phyloP scores from a whole-genome alignment of 2,797 vertebrate species.

The Tokudaia muenninki region DNA sequence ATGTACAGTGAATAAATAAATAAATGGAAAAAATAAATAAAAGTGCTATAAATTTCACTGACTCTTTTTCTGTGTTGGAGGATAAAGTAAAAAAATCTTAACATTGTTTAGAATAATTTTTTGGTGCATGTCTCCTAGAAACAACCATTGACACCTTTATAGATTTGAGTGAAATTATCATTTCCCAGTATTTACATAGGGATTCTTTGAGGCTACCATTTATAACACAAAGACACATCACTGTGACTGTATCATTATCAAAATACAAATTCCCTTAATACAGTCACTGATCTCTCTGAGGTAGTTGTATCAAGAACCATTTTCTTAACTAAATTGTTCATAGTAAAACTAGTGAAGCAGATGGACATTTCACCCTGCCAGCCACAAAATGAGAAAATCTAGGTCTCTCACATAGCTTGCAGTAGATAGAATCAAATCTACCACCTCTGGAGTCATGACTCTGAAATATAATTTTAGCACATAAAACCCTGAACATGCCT shows the following conservation, averaged over 20 bases:
- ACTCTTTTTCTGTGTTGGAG: constrained; percentile 21
- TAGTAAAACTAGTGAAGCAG: constrained; percentile 25
- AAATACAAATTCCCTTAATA: constrained; percentile 41
- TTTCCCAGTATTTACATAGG: constrained; percentile 27
- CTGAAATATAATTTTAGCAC: constrained; percentile 42
- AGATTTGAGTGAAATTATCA: neutral
- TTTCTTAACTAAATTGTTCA: constrained; percentile 45
- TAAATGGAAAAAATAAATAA: neutral
- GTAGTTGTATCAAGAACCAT: neutral
- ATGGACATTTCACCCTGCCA: constrained; percentile 25
- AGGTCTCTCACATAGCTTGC: neutral
- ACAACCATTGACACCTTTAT: neutral
- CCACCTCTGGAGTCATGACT: constrained; percentile 5
- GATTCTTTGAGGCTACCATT: neutral
- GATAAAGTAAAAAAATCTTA: neutral
- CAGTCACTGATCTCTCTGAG: constrained; percentile 23
- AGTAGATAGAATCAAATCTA: neutral
- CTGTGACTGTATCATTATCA: constrained; percentile 30
- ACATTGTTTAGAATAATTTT: neutral
- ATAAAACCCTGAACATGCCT: neutral
- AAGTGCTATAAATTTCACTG: neutral
- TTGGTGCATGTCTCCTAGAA: neutral
- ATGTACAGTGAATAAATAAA: neutral
- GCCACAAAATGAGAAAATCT: constrained; percentile 19
- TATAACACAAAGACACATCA: neutral